These are phyloP conservation scores for Neodiprion pinetum DNA, from an alignment of 1,140 invertebrate species.

Conservation along the genomic window DNA sequence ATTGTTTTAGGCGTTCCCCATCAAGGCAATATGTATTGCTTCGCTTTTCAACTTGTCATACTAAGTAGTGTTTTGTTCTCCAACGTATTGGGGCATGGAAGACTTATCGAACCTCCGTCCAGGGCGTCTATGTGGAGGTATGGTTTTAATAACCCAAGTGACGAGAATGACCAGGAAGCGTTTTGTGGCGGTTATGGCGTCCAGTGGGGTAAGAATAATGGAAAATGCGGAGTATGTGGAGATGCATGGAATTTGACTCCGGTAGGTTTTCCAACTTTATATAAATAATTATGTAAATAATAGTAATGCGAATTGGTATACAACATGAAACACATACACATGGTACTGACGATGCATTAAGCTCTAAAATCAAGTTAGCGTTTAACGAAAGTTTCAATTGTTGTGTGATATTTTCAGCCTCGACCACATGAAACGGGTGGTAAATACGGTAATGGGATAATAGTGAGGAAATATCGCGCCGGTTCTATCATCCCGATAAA, in stretches of 20 bases:
- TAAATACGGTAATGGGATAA: conserved; percentile 80
- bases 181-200: background rate
- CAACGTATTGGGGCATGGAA: conserved; percentile 67
- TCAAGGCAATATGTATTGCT: conserved; percentile 17
- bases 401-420: conserved; percentile 60
- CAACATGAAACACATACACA: too few species aligned
- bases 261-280: conserved; percentile 40
- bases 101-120: conserved; percentile 86
- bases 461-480: conserved; percentile 76
- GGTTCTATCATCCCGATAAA: conserved; percentile 73
- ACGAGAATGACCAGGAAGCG: conserved; percentile 37
- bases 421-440: conserved; percentile 85
- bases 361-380: too few species aligned
- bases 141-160: conserved; percentile 68
- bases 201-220: conserved; percentile 66
- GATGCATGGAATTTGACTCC: conserved; percentile 77
- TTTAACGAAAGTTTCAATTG: background rate
- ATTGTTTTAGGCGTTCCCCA: conserved; percentile 24
- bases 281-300: too few species aligned
- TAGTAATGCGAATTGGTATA: too few species aligned
- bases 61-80: conserved; percentile 32
- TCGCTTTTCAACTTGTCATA: conserved; percentile 14
- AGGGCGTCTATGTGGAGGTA: conserved; percentile 82
- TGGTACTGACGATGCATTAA: background rate
- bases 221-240: conserved; percentile 89